These are phyloP conservation scores for Deilephila elpenor DNA, from an alignment of 2,888 invertebrate genomes.

Conservation along the genomic window DNA sequence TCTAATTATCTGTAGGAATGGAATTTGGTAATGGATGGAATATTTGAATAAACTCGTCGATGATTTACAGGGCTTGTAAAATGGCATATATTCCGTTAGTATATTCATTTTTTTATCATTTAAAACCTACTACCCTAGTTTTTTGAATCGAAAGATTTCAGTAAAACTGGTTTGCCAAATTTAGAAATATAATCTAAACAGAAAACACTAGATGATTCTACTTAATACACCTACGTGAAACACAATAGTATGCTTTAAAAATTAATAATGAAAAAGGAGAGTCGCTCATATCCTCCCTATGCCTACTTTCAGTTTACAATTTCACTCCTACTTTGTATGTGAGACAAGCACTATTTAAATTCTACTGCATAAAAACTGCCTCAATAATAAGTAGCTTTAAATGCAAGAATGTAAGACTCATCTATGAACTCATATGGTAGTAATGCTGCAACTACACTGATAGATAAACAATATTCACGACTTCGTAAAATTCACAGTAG, in stretches of 20 bases:
- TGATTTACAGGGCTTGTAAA: no score
- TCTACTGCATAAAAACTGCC: constrained; percentile 36
- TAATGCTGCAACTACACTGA: constrained; percentile 15
- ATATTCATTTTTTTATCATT: no score
- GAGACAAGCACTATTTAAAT: constrained; percentile 40
- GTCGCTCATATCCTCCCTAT: background rate
- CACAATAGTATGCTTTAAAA: no score
- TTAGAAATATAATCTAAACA: no score
- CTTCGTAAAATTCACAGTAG: constrained; percentile 53
- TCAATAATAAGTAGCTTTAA: constrained; percentile 33
- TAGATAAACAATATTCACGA: constrained; percentile 31
- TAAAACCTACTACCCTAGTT: no score
- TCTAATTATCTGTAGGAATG: background rate
- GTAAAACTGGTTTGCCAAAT: no score
- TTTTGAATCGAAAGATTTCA: no score
- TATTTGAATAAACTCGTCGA: no score
- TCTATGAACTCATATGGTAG: constrained; percentile 29
- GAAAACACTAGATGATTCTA: no score
- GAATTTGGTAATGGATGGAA: background rate
- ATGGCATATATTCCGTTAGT: no score
- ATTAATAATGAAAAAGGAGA: background rate
- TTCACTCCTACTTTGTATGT: constrained; percentile 7
- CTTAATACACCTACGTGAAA: no score
- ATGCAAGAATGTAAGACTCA: constrained; percentile 37
- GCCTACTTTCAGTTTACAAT: background rate